Conservation (phyloP, 2,113 vertebrate species). For the Dolichallabes microphthalmus region DNA sequence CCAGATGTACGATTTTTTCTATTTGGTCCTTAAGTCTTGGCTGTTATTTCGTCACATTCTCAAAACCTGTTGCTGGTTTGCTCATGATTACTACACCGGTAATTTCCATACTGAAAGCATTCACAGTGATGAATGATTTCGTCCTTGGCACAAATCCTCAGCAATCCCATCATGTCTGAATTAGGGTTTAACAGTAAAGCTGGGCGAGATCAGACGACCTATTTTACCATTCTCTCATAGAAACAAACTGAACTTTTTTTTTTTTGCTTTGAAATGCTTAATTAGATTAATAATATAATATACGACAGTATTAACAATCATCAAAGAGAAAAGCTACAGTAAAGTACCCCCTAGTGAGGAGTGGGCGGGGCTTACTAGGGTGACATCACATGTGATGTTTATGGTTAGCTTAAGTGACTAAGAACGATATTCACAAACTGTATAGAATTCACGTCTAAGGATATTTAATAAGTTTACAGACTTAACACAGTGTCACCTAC, state of each 20-base stretch:
- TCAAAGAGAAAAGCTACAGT: neutral
- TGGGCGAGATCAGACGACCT: neutral
- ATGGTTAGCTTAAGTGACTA: neutral
- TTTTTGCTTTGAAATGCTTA: neutral
- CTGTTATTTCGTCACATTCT: neutral
- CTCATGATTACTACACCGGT: neutral
- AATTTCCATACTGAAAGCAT: neutral
- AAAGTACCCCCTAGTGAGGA: neutral
- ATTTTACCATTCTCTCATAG: neutral
- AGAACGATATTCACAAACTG: neutral
- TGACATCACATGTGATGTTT: neutral
- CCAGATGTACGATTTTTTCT: neutral
- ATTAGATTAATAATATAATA: neutral
- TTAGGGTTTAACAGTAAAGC: neutral
- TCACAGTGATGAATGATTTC: neutral
- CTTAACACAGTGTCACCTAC: no score
- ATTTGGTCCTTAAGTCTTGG: neutral
- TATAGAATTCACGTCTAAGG: neutral
- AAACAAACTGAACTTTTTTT: neutral
- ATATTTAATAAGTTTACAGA: neutral
- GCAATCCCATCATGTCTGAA: neutral
- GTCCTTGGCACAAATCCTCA: conserved; percentile 1
- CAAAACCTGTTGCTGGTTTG: neutral
- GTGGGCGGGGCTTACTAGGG: neutral
- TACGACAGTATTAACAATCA: neutral